Conservation (phyloP, 2,888 invertebrate genomes). For the Troilus luridus region DNA sequence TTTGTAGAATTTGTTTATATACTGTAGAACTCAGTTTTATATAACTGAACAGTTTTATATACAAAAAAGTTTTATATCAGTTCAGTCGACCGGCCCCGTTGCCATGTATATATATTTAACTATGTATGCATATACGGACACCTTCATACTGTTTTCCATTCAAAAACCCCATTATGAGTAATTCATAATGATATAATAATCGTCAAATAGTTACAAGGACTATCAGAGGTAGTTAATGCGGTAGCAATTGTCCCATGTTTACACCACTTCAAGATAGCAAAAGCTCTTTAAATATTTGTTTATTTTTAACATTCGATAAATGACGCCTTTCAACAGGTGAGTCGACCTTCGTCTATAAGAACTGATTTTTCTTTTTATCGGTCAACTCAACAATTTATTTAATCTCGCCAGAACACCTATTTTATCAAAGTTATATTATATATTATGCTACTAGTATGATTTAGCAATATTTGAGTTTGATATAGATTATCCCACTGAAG, state of each 20-base stretch:
- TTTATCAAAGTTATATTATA: neutral
- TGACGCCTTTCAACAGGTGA: neutral
- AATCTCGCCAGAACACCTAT: neutral
- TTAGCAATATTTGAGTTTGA: too few relatives aligned
- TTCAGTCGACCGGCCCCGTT: too few relatives aligned
- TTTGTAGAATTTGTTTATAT: too few relatives aligned
- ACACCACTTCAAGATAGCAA: neutral
- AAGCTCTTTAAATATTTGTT: slow-evolving; percentile 25
- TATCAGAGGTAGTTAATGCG: neutral
- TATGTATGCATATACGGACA: too few relatives aligned
- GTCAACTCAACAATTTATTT: neutral
- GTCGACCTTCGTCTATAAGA: neutral
- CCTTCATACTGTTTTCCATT: neutral
- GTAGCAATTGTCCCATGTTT: neutral
- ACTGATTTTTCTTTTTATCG: neutral
- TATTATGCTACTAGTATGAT: too few relatives aligned
- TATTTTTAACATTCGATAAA: slow-evolving; percentile 21
- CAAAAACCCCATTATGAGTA: neutral
- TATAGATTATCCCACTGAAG: too few relatives aligned
- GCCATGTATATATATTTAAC: too few relatives aligned
- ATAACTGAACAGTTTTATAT: too few relatives aligned
- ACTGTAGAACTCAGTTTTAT: too few relatives aligned
- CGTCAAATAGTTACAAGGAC: neutral
- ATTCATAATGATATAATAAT: neutral
- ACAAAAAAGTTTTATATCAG: too few relatives aligned